A percentile compares a stretch with the other conserved stretches of the same genome.
phyloP scores from a whole-genome alignment of 2,888 invertebrate species.

The Oligia fasciuncula region DNA sequence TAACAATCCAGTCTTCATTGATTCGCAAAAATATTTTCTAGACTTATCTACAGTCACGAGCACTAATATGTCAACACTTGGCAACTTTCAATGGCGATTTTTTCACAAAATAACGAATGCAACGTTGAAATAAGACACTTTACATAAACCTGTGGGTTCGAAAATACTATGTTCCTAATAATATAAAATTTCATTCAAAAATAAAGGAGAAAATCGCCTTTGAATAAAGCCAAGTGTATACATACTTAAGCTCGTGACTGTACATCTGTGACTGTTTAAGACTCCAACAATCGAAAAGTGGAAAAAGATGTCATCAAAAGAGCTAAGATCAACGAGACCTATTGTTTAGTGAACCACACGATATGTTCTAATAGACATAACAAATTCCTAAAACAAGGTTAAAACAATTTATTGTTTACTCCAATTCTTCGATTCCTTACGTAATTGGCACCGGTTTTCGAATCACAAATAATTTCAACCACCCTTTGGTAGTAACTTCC shows the following conservation, averaged over 20 bases:
- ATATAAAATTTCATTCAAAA: no score
- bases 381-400: conserved; percentile 22
- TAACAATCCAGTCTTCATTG: neutral
- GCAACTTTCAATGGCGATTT: no score
- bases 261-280: neutral
- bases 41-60: conserved; percentile 26
- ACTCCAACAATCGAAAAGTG: conserved; percentile 9
- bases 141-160: no score
- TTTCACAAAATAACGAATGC: no score
- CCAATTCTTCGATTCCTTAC: conserved; percentile 58
- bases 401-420: conserved; percentile 39
- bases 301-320: conserved; percentile 23
- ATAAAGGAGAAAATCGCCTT: no score
- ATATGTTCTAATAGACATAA: conserved; percentile 12
- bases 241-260: no score
- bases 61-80: no score
- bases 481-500: conserved; percentile 71
- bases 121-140: no score
- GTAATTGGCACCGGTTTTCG: conserved; percentile 71
- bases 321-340: conserved; percentile 15
- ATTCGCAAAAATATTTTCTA: conserved; percentile 25
- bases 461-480: conserved; percentile 75
- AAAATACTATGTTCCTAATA: no score
- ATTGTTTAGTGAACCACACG: conserved; percentile 11
- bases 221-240: no score